These are phyloP conservation scores for Grammomys surdaster DNA, from an alignment of 2,113 vertebrate species.

Conservation along the genomic window DNA sequence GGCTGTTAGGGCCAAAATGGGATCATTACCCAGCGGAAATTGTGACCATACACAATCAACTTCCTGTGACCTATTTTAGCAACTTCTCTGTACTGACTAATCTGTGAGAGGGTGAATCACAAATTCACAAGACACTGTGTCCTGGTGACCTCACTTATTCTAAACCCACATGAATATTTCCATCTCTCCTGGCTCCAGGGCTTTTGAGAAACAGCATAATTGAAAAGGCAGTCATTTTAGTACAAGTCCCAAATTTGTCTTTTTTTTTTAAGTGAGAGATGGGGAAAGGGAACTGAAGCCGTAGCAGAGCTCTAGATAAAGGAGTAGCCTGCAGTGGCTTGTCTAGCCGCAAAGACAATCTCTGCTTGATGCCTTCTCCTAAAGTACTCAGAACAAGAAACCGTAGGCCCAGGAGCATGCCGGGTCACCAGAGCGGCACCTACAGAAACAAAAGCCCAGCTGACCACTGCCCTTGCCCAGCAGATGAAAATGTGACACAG, in stretches of 20 bases:
- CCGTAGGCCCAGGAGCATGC: conserved; percentile 18
- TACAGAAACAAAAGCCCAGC: conserved; percentile 56
- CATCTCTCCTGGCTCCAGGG: conserved; percentile 60
- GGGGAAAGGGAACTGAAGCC: conserved; percentile 36
- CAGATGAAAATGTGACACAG: conserved; percentile 68
- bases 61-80: conserved; percentile 77
- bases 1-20: conserved; percentile 1
- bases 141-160: conserved; percentile 79
- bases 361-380: conserved; percentile 72
- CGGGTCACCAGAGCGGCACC: conserved; percentile 58
- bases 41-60: conserved; percentile 69
- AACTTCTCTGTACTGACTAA: conserved; percentile 76
- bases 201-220: conserved; percentile 77
- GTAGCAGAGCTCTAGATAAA: conserved; percentile 69
- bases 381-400: conserved; percentile 73
- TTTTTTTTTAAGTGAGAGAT: conserved; percentile 62
- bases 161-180: conserved; percentile 68
- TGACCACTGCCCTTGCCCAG: conserved; percentile 63
- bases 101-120: conserved; percentile 77
- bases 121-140: conserved; percentile 76
- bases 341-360: conserved; percentile 71
- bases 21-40: conserved; percentile 66
- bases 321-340: conserved; percentile 60
- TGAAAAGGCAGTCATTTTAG: conserved; percentile 77
- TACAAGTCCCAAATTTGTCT: conserved; percentile 64